Percentiles rank a stretch among this genome's conserved stretches.
Evolutionary conservation across 2,113 vertebrate species (phyloP).

Genomic region (Limnothrissa miodon): DNA sequence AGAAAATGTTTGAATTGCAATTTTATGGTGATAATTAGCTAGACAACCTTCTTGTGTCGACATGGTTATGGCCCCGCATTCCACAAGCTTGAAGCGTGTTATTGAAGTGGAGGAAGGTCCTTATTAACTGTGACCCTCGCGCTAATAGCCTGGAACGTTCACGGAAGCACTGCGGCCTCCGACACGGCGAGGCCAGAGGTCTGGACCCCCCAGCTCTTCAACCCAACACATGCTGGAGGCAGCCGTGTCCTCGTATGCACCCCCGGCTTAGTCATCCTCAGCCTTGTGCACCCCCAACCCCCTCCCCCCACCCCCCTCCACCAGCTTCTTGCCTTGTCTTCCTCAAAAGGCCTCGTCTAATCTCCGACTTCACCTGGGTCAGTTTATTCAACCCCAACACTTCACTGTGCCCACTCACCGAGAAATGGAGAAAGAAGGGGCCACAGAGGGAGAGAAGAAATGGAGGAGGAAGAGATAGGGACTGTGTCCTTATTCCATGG

Average conservation of each 20-base stretch:
- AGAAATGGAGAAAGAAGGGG: conserved; percentile 36
- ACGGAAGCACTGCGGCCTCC: conserved; percentile 59
- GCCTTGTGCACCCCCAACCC: conserved; percentile 37
- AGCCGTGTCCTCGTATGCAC: conserved; percentile 53
- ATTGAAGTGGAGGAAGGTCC: conserved; percentile 55
- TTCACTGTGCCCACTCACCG: conserved; percentile 51
- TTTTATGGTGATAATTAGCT: conserved; percentile 8
- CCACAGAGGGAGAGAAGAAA: background rate
- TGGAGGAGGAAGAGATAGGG: background rate
- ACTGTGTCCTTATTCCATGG: background rate
- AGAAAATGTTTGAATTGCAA: background rate
- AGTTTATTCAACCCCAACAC: conserved; percentile 69
- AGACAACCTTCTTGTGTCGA: background rate
- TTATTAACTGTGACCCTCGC: conserved; percentile 64
- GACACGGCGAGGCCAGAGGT: conserved; percentile 56
- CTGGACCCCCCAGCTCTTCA: conserved; percentile 56
- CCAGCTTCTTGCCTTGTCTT: conserved; percentile 20
- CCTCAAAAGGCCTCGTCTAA: conserved; percentile 53
- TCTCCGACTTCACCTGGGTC: conserved; percentile 40
- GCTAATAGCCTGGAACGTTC: conserved; percentile 66
- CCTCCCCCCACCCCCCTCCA: conserved; percentile 30
- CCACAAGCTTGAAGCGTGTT: conserved; percentile 37
- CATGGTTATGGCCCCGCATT: conserved; percentile 48
- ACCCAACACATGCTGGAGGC: conserved; percentile 50
- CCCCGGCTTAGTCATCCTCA: conserved; percentile 51